Percentiles rank a stretch among this genome's conserved stretches.
phyloP scores from a whole-genome alignment of 2,113 vertebrate species.

The Varanus komodoensis region DNA sequence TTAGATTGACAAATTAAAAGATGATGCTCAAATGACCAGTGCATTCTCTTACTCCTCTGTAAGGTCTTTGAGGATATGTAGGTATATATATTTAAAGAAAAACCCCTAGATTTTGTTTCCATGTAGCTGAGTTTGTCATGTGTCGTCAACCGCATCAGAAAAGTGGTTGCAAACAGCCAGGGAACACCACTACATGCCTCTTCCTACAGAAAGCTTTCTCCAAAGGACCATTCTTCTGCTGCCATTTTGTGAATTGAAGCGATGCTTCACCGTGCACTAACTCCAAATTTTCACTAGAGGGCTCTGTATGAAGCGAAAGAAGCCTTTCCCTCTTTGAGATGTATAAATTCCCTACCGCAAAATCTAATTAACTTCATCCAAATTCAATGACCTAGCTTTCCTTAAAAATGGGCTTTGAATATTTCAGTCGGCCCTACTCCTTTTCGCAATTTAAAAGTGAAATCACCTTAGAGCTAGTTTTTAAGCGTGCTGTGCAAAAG shows the following conservation, averaged over 20 bases:
- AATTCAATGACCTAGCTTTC: neutral
- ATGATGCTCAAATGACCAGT: neutral
- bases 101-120: slow-evolving; percentile 85
- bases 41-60: neutral
- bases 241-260: neutral
- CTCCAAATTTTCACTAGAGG: slow-evolving; percentile 59
- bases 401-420: slow-evolving; percentile 4
- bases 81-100: slow-evolving; percentile 34
- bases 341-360: slow-evolving; percentile 8
- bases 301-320: slow-evolving; percentile 41
- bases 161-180: slow-evolving; percentile 98
- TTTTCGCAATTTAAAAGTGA: slow-evolving; percentile 7
- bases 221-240: slow-evolving; percentile 27
- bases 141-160: slow-evolving; percentile 99
- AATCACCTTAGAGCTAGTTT: neutral
- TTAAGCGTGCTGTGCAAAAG: neutral
- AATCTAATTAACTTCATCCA: neutral
- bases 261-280: slow-evolving; percentile 57
- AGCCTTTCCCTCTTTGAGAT: neutral
- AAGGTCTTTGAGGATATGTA: slow-evolving; percentile 79
- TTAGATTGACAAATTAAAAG: slow-evolving; percentile 2
- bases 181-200: slow-evolving; percentile 87
- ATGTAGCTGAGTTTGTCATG: slow-evolving; percentile 95
- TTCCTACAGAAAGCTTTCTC: slow-evolving; percentile 88
- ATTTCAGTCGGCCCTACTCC: neutral